phyloP scores from a whole-genome alignment of 2,113 vertebrate genomes.

The Chaetops frenatus region DNA sequence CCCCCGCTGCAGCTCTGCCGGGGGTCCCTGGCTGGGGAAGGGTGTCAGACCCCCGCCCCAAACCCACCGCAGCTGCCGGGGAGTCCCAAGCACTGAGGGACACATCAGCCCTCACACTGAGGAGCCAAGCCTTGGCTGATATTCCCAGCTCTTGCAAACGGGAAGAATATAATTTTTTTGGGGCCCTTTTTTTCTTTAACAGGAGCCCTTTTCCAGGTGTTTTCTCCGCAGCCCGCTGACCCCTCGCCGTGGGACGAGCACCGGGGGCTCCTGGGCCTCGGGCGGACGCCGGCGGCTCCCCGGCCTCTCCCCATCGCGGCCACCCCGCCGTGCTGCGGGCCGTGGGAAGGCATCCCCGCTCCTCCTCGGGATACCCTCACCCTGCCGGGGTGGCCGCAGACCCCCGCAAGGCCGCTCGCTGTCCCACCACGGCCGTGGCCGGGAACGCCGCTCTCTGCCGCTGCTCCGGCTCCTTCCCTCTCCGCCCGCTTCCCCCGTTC shows the following conservation, averaged over 20 bases:
- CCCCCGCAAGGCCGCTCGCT: neutral
- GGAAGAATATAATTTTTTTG: fast-evolving
- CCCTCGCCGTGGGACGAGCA: neutral
- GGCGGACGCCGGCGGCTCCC: neutral
- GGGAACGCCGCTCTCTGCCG: neutral
- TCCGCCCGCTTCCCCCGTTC: neutral
- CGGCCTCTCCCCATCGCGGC: neutral
- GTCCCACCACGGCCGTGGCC: neutral
- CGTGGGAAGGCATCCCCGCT: neutral
- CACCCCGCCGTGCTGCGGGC: neutral
- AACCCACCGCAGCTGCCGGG: neutral
- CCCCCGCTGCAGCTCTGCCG: neutral
- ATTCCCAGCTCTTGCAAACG: neutral
- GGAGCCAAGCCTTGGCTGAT: neutral
- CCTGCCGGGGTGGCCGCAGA: neutral
- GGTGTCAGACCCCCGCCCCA: neutral
- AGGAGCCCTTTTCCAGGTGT: neutral
- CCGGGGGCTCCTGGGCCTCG: neutral
- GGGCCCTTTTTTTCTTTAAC: neutral
- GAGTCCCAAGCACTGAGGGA: neutral
- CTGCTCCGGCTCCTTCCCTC: neutral
- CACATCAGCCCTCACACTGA: neutral
- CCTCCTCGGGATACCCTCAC: neutral
- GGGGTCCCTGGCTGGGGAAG: neutral
- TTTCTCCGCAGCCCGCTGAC: neutral